These are phyloP conservation scores for Chironomus striatipennis DNA, from an alignment of 1,140 invertebrate genomes.

Conservation along the genomic window DNA sequence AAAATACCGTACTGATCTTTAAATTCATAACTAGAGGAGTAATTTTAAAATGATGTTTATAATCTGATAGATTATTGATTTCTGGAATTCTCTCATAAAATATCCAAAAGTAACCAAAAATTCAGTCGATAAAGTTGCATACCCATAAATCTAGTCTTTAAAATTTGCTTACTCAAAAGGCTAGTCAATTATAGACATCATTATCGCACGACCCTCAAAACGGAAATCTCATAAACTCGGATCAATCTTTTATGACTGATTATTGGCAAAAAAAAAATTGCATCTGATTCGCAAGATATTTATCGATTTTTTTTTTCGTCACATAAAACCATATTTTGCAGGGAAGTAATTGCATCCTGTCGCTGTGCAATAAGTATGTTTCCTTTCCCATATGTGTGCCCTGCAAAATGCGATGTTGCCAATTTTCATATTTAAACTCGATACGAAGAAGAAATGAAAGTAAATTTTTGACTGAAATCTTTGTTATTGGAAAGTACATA, in stretches of 20 bases:
- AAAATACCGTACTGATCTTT: too few relatives aligned
- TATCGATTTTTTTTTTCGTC: neutral
- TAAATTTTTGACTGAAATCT: neutral
- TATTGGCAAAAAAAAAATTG: neutral
- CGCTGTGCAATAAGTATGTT: neutral
- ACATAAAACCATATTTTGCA: neutral
- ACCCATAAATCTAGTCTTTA: too few relatives aligned
- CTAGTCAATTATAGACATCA: too few relatives aligned
- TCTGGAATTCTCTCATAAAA: too few relatives aligned
- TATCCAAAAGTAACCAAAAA: too few relatives aligned
- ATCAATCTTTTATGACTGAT: neutral
- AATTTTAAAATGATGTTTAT: too few relatives aligned
- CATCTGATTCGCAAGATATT: neutral
- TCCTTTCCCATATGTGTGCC: neutral
- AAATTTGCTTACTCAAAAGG: too few relatives aligned
- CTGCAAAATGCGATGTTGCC: neutral
- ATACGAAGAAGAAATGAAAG: neutral
- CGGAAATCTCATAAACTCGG: neutral
- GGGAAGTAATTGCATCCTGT: neutral
- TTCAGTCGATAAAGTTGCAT: too few relatives aligned
- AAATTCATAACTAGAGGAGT: too few relatives aligned
- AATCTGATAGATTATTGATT: too few relatives aligned
- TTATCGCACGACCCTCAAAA: neutral
- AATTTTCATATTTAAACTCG: neutral
- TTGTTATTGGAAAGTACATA: neutral